A percentile compares a stretch with the other conserved stretches of the same genome.
phyloP scores from a whole-genome alignment of 2,888 invertebrate species.

The Callosobruchus maculatus region DNA sequence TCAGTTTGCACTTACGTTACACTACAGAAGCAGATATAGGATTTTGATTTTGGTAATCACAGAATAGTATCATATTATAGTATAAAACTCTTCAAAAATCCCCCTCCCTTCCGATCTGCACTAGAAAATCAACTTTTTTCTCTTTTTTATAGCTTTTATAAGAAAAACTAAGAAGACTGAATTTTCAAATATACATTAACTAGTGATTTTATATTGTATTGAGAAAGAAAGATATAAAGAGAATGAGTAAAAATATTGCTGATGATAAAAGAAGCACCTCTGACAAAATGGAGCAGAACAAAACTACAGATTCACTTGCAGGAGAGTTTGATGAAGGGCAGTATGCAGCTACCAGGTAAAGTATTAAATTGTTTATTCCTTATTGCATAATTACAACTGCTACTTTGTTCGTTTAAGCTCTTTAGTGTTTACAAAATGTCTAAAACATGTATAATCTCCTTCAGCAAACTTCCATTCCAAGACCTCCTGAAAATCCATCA shows the following conservation, averaged over 20 bases:
- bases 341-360: not conserved
- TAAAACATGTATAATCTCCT: no score
- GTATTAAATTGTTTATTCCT: not conserved
- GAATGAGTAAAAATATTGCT: conserved; percentile 18
- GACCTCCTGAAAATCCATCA: conserved; percentile 38
- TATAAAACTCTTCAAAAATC: no score
- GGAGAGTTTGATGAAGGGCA: conserved; percentile 1
- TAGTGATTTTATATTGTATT: conserved; percentile 1
- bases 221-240: conserved; percentile 3
- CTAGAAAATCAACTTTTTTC: no score
- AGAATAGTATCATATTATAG: no score
- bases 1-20: no score
- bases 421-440: no score
- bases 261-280: conserved; percentile 18
- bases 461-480: conserved; percentile 33
- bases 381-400: not conserved
- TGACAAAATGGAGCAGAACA: conserved; percentile 8
- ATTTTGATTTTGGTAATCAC: no score
- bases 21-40: no score
- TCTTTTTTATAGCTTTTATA: not conserved
- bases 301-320: not conserved
- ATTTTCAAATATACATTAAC: not conserved
- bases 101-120: no score
- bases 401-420: no score
- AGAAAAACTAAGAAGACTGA: conserved; percentile 3